Conservation (phyloP, 2,113 vertebrate genomes). For the Machaerirhynchus nigripectus region DNA sequence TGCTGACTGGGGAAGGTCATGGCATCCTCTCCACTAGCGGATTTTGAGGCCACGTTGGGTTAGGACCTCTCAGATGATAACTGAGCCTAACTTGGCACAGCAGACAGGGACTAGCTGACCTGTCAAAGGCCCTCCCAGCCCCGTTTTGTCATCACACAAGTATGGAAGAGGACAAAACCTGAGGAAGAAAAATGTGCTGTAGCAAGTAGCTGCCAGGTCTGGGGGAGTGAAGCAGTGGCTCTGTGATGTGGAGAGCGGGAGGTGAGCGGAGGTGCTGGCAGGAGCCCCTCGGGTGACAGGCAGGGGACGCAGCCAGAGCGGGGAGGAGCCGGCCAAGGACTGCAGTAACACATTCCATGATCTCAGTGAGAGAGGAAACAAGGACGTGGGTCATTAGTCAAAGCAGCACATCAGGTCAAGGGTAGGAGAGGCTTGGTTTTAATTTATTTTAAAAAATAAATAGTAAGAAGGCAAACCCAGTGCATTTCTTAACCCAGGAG, state of each 20-base stretch:
- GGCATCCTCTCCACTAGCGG: background rate
- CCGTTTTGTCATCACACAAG: background rate
- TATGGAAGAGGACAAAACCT: background rate
- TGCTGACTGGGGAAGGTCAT: background rate
- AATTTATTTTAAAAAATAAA: background rate
- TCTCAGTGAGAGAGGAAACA: background rate
- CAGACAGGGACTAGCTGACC: background rate
- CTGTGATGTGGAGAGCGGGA: background rate
- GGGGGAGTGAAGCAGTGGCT: background rate
- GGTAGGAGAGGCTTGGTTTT: background rate
- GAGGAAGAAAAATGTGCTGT: background rate
- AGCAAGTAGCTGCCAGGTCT: background rate
- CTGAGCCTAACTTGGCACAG: background rate
- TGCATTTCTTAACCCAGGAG: background rate
- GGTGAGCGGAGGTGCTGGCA: background rate
- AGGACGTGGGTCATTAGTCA: conserved; percentile 9
- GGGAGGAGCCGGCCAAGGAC: background rate
- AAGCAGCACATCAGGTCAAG: conserved; percentile 6
- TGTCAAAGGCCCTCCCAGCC: background rate
- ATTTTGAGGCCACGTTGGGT: background rate
- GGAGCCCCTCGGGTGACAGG: background rate
- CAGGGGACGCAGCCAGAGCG: background rate
- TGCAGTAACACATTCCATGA: background rate
- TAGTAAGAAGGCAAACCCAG: background rate
- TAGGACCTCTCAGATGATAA: background rate